A percentile compares a stretch with the other conserved stretches of the same genome.
Conservation (phyloP, 2,888 invertebrate genomes). For the Coremacera marginata region DNA sequence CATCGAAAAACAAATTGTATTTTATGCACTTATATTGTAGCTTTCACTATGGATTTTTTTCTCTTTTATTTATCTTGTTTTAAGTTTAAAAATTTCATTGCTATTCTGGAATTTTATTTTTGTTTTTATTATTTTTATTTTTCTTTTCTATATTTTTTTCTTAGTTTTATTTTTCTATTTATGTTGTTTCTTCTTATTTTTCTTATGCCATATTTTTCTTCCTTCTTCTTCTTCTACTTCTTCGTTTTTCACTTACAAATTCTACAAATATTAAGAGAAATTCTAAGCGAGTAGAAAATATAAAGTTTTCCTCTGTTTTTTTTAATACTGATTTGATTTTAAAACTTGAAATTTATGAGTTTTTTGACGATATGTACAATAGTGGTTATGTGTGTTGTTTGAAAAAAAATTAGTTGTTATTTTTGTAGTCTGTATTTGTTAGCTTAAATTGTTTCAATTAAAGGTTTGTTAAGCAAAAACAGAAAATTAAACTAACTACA, state of each 20-base stretch:
- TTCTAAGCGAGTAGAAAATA: conserved; percentile 28
- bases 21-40: neutral
- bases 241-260: neutral
- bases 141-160: no score
- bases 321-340: conserved; percentile 43
- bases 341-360: conserved; percentile 10
- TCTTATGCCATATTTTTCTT: neutral
- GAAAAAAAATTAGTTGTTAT: no score
- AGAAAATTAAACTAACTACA: no score
- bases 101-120: no score
- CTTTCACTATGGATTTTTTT: neutral
- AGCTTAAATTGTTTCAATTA: no score
- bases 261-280: conserved; percentile 1
- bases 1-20: neutral
- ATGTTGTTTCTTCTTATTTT: neutral
- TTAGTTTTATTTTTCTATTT: neutral
- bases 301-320: conserved; percentile 35
- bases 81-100: no score
- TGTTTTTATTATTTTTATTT: no score
- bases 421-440: no score
- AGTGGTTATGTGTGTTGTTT: neutral
- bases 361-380: conserved; percentile 43
- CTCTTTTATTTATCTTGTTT: no score
- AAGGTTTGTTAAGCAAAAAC: no score
- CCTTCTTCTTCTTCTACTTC: neutral